Evolutionary conservation across 2,888 invertebrate genomes (phyloP), one percentile per base, ranked within the genome.

Genomic region (Mesodorylaimus sp.): DNA sequence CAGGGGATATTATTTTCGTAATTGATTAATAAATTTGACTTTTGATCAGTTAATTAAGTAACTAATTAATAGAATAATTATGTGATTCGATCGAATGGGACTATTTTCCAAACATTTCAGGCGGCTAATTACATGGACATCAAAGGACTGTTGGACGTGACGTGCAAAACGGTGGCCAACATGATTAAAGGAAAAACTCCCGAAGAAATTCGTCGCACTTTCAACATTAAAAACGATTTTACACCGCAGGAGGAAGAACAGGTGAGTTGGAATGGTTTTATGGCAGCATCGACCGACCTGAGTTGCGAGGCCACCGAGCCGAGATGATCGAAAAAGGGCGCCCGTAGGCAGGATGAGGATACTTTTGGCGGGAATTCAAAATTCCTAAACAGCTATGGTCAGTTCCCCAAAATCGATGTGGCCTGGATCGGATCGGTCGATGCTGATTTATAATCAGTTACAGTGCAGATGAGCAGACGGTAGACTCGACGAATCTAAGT

Each of bases 51-150:
- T 16, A 32, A 10, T 32, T 13, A n/a, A n/a, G n/a, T n/a, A n/a
- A n/a, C n/a, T n/a, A n/a, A n/a, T n/a, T n/a, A n/a, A n/a, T n/a
- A n/a, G n/a, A n/a, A n/a, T n/a, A n/a, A n/a, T n/a, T n/a, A n/a
- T n/a, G n/a, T n/a, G n/a, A n/a, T n/a, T n/a, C n/a, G n/a, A n/a
- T n/a, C n/a, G n/a, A n/a, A n/a, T n/a, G n/a, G n/a, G n/a, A n/a
- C n/a, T n/a, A n/a, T n/a, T n/a, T n/a, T n/a, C n/a, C n/a, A 16
- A 47, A 45, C 3, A 48, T 39, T 57, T 21, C 56, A 66, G 73
- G 91, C 93, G 45, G 91, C 93, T 7, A 93, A 95, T 70, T 95
- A 93, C 67, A 74, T 95, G 62, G 91, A 93, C 64, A 93, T 93
- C 56, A 73, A 87, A 66, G 87, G 91, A 1, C 74, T 97, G 51